Conservation (phyloP, 2,113 vertebrate genomes). For the Osmerus mordax region DNA sequence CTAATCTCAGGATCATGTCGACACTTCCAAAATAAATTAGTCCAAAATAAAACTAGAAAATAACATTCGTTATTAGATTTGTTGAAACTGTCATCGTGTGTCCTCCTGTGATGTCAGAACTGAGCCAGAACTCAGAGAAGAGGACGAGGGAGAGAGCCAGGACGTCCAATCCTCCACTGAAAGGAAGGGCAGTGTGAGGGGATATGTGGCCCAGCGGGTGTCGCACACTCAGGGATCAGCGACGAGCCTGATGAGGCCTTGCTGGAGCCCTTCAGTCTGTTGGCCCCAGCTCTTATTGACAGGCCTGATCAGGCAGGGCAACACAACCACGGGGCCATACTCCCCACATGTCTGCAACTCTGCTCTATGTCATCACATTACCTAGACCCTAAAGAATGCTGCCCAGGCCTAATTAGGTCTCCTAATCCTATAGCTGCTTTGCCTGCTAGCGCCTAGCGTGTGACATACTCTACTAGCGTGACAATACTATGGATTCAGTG, state of each 20-base stretch:
- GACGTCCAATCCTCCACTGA: conserved; percentile 34
- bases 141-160: conserved; percentile 10
- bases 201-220: conserved; percentile 33
- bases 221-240: conserved; percentile 40
- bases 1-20: neutral
- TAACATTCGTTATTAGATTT: neutral
- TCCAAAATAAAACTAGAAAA: neutral
- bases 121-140: neutral
- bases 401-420: conserved; percentile 29
- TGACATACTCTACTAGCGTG: conserved; percentile 28
- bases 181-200: conserved; percentile 42
- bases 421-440: conserved; percentile 25
- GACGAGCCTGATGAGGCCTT: conserved; percentile 49
- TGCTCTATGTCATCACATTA: conserved; percentile 52
- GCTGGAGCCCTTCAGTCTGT: conserved; percentile 33
- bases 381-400: conserved; percentile 49
- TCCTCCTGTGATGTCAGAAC: neutral
- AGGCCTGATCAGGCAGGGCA: conserved; percentile 29
- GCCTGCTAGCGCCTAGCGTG: conserved; percentile 22
- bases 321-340: conserved; percentile 54
- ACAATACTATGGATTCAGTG: conserved; percentile 10
- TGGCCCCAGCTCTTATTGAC: conserved; percentile 53
- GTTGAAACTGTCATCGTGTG: neutral
- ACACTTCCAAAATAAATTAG: neutral
- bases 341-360: conserved; percentile 49